Evolutionary conservation across 1,140 invertebrate species (phyloP), one percentile per base, ranked within the genome.

Genomic region (Drosophila willistoni): DNA sequence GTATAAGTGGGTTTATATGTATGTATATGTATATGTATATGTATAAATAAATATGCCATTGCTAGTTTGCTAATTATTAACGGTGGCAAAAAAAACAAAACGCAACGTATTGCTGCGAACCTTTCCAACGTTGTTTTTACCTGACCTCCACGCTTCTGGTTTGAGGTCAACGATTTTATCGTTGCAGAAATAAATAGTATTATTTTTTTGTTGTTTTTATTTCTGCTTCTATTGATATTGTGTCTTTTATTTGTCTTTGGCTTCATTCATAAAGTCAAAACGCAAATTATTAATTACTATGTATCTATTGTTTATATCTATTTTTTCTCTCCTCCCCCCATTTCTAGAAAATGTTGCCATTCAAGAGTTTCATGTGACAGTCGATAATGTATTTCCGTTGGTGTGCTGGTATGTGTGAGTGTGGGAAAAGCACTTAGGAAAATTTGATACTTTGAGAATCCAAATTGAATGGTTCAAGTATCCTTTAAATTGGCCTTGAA

Each of bases 131-230:
- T 68, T 42, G 64, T 36, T 67, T 39, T 67, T 39, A 25, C 56
- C 60, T 71, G 81, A 84, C 84, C 84, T 87, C 80, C 77, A 68
- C 71, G 54, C 64, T 85, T 64, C 56, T 60, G 41, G 54, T 56
- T 87, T 90, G 84, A 87, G 84, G 84, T 87, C 84, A 87, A 90
- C 73, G 77, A 56, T 72, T 80, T 84, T 75, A 81, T 73, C 71
- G 81, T 77, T 89, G 84, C 76, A 86, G 76, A 86, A 86, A 86
- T 64, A 19, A 1, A 71, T 25, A 4, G n/a, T 67, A 68, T 25
- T 25, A 61, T 56, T 51, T 59, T 63, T 29, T 65, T 29, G 5
- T 29, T 29, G 29, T 29, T 29, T 6, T 29, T 29, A 6, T 5
- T 29, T 29, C 25, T 29, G 29, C 25, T 29, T 29, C 25, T 7